phyloP scores from a whole-genome alignment of 2,797 vertebrate species.

The Spizella passerina region DNA sequence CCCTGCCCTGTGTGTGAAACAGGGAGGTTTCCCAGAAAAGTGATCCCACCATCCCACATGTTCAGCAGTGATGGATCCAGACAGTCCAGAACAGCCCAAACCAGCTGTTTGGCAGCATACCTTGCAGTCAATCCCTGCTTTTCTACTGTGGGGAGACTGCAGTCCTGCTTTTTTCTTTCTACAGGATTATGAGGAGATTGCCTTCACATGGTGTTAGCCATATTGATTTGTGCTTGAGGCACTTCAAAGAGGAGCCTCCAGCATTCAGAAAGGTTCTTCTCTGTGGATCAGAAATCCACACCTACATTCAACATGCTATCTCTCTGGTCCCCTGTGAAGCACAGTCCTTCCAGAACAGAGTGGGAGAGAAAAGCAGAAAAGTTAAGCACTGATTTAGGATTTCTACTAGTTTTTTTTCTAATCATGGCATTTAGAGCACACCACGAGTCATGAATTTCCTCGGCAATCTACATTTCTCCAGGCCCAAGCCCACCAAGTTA shows the following conservation, averaged over 20 bases:
- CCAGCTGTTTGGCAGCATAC: not conserved
- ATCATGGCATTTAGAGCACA: not conserved
- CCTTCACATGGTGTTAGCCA: not conserved
- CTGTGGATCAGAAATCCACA: not conserved
- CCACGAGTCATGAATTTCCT: not conserved
- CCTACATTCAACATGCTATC: not conserved
- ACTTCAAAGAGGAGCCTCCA: not conserved
- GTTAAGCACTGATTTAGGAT: not conserved
- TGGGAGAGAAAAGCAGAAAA: not conserved
- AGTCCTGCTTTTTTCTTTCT: not conserved
- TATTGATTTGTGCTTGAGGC: not conserved
- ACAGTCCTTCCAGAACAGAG: not conserved
- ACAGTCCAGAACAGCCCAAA: not conserved
- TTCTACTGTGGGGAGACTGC: not conserved
- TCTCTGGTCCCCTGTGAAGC: not conserved
- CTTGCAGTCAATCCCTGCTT: not conserved
- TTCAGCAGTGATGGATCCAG: not conserved
- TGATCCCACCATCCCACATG: not conserved
- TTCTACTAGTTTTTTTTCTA: not conserved
- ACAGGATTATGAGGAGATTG: not conserved
- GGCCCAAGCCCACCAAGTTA: not conserved
- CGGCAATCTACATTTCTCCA: not conserved
- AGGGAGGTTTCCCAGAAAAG: not conserved
- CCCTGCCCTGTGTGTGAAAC: rapidly evolving
- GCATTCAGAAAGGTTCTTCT: not conserved